Evolutionary conservation across 2,888 invertebrate species (phyloP).

Genomic region (Cryptus armator): DNA sequence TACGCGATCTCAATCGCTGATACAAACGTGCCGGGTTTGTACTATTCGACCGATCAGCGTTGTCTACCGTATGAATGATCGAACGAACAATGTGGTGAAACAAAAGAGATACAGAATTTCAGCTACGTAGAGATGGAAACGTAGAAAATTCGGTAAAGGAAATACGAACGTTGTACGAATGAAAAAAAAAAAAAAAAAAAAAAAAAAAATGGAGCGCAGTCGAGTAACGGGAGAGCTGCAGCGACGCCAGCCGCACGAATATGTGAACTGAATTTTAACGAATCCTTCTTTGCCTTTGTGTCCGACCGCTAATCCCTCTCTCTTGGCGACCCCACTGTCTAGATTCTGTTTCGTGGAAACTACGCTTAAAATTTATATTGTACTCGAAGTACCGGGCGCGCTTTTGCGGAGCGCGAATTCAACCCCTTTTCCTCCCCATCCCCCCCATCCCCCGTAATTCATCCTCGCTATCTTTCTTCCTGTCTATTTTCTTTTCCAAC

Average conservation of each 20-base stretch:
- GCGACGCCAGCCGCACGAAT: constrained; percentile 63
- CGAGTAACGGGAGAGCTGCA: background rate
- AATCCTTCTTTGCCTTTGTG: constrained; percentile 76
- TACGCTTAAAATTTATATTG: constrained; percentile 57
- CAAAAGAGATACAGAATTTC: background rate
- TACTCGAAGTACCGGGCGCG: constrained; percentile 7
- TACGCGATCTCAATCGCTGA: constrained; percentile 25
- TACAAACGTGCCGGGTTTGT: background rate
- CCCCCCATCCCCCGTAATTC: background rate
- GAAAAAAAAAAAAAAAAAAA: constrained; percentile 21
- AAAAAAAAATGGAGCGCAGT: constrained; percentile 15
- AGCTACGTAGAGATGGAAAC: background rate
- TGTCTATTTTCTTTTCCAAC: constrained; percentile 38
- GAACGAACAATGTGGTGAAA: background rate
- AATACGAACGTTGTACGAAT: background rate
- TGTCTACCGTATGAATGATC: background rate
- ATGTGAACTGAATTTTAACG: constrained; percentile 78
- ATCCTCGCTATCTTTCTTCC: constrained; percentile 22
- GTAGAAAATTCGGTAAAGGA: constrained; percentile 12
- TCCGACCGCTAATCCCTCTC: constrained; percentile 52
- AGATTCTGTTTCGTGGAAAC: background rate
- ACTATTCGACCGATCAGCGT: background rate
- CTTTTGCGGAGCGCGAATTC: background rate
- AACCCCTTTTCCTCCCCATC: background rate
- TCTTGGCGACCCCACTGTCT: constrained; percentile 2